phyloP scores from a whole-genome alignment of 2,113 vertebrate genomes.

The Sphyrna mokarran region DNA sequence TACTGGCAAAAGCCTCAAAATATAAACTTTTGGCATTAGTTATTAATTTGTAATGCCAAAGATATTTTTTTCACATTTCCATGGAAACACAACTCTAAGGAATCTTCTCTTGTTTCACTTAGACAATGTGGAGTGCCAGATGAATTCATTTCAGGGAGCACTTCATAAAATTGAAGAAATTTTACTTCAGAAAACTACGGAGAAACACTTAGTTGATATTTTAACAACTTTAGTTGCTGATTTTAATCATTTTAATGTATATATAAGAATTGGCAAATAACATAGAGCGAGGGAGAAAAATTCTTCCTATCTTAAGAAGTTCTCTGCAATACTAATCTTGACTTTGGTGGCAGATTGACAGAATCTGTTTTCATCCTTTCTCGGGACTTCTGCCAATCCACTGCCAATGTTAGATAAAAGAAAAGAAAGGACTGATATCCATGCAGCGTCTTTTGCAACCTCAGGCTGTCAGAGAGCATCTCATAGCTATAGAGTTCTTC shows the following conservation, averaged over 20 bases:
- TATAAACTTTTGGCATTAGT: neutral
- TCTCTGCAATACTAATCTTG: neutral
- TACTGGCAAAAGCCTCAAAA: neutral
- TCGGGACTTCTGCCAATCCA: neutral
- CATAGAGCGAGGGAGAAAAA: neutral
- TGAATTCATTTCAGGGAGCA: neutral
- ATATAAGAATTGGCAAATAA: neutral
- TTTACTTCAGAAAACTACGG: neutral
- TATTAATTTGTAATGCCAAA: neutral
- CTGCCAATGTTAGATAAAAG: neutral
- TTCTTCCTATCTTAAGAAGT: neutral
- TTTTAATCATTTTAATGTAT: neutral
- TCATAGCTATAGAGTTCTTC: neutral
- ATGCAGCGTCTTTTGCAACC: neutral
- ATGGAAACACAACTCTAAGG: neutral
- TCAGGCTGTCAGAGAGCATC: neutral
- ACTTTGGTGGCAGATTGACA: neutral
- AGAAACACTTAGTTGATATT: neutral
- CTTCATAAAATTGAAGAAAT: neutral
- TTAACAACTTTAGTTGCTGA: neutral
- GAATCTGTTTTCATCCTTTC: neutral
- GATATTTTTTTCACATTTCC: neutral
- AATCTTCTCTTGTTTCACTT: neutral
- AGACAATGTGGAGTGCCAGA: neutral
- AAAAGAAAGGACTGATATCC: neutral